Evolutionary conservation across 2,797 vertebrate species (phyloP), one percentile per base, ranked within the genome.

Genomic region (Sebastes diaconus): DNA sequence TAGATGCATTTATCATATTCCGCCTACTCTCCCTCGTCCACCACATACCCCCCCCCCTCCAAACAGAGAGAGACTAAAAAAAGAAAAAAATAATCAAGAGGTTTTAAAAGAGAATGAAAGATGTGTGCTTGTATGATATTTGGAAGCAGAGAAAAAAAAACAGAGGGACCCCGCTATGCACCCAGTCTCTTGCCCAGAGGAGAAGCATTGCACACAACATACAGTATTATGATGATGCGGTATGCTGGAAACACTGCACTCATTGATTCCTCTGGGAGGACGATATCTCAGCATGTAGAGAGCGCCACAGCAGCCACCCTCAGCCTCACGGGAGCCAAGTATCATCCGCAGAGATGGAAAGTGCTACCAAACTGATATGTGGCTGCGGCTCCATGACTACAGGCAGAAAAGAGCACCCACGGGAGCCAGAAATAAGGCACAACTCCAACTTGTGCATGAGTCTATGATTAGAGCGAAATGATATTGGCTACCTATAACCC

Each of bases 321-420:
- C 54, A n/a, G 79, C 80, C 92, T 90, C 89, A 14, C 55, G 93
- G 87, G 92, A 94, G 75, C 76, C n/a, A 75, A 75, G 85, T 68
- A 88, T 77, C 84, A 89, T 87, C 79, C 76, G 60, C 60, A 74
- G 75, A 84, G 76, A 89, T 74, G 67, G 67, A 69, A 87, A 86
- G 71, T 58, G 81, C 68, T 76, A 68, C 71, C 81, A 73, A 88
- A 82, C 61, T 77, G 84, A 87, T 80, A 77, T 84, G 75, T 78
- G 63, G 75, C 79, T 78, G 63, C 73, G 20, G 70, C 74, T 85
- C 59, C 42, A 29, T 83, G 70, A 77, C 83, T 80, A 75, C 70
- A 76, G 75, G 84, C 85, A 80, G 65, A 84, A 77, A 80, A 80
- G 34, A 72, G 57, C 3, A 73, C 83, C 81, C 77, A 58, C 1